phyloP scores from a whole-genome alignment of 2,888 invertebrate genomes.

The Crematogaster levior region DNA sequence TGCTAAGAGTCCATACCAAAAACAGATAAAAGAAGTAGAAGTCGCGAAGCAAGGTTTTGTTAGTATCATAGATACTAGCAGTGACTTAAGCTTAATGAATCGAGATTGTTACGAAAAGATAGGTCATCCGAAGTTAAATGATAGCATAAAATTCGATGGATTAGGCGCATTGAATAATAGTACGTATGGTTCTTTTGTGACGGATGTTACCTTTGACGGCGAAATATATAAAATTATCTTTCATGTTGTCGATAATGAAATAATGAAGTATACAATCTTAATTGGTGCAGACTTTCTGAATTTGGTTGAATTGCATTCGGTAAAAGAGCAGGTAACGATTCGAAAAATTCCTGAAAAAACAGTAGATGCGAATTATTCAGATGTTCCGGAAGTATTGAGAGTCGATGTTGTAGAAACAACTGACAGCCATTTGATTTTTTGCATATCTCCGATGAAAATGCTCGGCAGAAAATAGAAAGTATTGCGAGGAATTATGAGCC shows the following conservation, averaged over 20 bases:
- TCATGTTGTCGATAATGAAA: conserved; percentile 51
- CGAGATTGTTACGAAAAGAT: too few relatives aligned
- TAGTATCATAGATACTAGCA: background rate
- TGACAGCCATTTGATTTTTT: background rate
- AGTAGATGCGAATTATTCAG: background rate
- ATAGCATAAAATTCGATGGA: too few relatives aligned
- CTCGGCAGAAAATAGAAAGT: background rate
- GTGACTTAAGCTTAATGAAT: too few relatives aligned
- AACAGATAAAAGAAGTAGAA: background rate
- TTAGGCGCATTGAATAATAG: too few relatives aligned
- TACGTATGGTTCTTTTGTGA: too few relatives aligned
- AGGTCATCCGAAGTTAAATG: too few relatives aligned
- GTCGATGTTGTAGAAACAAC: too few relatives aligned
- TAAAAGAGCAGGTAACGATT: background rate
- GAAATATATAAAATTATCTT: conserved; percentile 37
- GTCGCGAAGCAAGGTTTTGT: background rate
- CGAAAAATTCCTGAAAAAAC: background rate
- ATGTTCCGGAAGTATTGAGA: too few relatives aligned
- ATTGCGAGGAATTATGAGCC: too few relatives aligned
- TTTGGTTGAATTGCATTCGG: too few relatives aligned
- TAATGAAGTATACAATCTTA: conserved; percentile 46
- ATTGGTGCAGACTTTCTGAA: too few relatives aligned
- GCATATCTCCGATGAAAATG: background rate
- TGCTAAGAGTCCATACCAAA: too few relatives aligned
- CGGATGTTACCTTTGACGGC: conserved; percentile 41